Evolutionary conservation across 1,140 invertebrate genomes (phyloP).

Genomic region (Prorops nasuta): DNA sequence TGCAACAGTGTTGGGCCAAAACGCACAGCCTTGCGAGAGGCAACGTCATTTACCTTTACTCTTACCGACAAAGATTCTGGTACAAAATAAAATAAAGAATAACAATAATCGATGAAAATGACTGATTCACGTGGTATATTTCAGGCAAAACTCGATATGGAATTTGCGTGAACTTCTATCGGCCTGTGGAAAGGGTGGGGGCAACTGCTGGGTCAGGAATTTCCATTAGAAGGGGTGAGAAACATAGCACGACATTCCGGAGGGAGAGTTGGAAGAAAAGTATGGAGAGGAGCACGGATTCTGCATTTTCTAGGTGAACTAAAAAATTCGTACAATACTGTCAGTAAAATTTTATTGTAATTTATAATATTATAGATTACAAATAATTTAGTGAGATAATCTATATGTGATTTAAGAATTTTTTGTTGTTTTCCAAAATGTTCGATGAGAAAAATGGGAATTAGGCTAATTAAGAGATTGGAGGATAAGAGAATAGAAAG

Average conservation of each 20-base stretch:
- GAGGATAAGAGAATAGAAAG: too few relatives aligned
- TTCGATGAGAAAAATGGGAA: not conserved
- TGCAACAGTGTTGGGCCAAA: slow-evolving; percentile 88
- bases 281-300: slow-evolving; percentile 87
- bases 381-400: not conserved
- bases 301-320: slow-evolving; percentile 85
- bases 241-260: slow-evolving; percentile 66
- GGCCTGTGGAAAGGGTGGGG: slow-evolving; percentile 72
- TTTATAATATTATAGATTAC: not conserved
- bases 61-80: slow-evolving; percentile 99
- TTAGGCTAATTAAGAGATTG: too few relatives aligned
- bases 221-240: slow-evolving; percentile 47
- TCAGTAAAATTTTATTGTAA: slow-evolving; percentile 11
- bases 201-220: slow-evolving; percentile 32
- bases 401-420: not conserved
- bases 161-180: slow-evolving; percentile 98
- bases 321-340: slow-evolving; percentile 1
- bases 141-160: slow-evolving; percentile 86
- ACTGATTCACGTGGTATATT: too few relatives aligned
- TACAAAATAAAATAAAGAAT: slow-evolving; percentile 39
- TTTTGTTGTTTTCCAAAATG: not conserved
- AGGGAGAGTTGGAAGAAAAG: slow-evolving; percentile 86
- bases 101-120: too few relatives aligned
- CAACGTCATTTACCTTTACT: slow-evolving; percentile 96
- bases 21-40: slow-evolving; percentile 80